Percentiles rank a stretch among this genome's conserved stretches.
These are phyloP conservation scores for Hemitrygon akajei DNA, from an alignment of 2,797 vertebrate species.

Conservation along the genomic window DNA sequence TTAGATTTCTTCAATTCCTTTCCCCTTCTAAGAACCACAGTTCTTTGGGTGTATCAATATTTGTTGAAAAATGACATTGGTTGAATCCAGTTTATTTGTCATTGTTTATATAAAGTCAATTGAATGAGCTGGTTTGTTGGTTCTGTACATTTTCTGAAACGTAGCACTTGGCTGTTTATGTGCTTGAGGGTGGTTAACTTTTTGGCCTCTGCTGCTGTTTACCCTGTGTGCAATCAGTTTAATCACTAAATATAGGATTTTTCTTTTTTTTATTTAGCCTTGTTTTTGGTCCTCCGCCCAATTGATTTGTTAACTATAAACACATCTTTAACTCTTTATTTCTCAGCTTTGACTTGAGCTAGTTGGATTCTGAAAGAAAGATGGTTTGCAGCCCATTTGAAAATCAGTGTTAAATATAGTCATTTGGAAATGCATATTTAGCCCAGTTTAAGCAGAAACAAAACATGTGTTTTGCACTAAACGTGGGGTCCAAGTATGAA, in stretches of 20 bases:
- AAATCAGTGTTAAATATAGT: background rate
- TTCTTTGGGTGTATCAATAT: background rate
- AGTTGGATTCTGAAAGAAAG: background rate
- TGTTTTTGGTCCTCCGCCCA: constrained; percentile 28
- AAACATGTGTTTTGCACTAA: background rate
- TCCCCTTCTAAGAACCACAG: background rate
- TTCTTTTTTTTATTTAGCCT: constrained; percentile 19
- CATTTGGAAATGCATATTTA: background rate
- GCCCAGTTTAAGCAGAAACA: too few relatives aligned
- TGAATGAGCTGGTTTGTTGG: background rate
- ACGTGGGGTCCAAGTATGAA: background rate
- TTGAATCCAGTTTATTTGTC: background rate
- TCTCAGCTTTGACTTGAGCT: background rate
- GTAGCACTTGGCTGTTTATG: constrained; percentile 25
- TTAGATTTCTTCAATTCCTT: background rate
- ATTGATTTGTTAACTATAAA: constrained; percentile 23
- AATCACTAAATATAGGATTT: constrained; percentile 15
- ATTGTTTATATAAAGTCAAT: background rate
- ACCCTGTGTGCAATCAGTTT: background rate
- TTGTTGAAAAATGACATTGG: background rate
- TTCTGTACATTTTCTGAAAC: background rate
- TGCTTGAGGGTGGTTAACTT: constrained; percentile 4
- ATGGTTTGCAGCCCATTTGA: background rate
- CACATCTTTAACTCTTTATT: background rate
- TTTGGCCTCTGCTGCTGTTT: background rate